Evolutionary conservation across 1,140 invertebrate genomes (phyloP), one percentile per base, ranked within the genome.

Genomic region (Armadillidium nasatum): DNA sequence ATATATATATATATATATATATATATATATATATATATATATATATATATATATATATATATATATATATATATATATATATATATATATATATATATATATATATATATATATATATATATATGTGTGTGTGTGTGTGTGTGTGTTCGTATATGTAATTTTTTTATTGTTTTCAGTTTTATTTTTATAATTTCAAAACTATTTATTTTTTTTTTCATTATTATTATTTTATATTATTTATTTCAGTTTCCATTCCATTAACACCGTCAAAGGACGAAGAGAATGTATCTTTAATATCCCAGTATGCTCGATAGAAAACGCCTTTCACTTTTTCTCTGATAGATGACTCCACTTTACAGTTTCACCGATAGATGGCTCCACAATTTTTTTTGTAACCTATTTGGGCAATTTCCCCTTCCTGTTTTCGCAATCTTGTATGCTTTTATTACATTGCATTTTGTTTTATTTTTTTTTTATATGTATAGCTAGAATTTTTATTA

Each of bases 1-100:
- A 60, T 60, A 60, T 60, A 60, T 60, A 60, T 60, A 60, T 60
- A 60, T 60, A 60, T 60, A 60, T 60, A 60, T 60, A 60, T 60
- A 60, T 60, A 60, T 60, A 60, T 60, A 60, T 60, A 60, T 60
- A 60, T 60, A 15, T 60, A 19, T 19, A 19, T 15, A 19, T 60
- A 15, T 60, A 60, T 60, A 19, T 15, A 4, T 4, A 15, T 15
- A 19, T 60, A 60, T 60, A 60, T 60, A 15, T 60, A 60, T 60
- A 60, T 15, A 60, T 15, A 60, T 19, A 60, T 60, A 60, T 13
- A 15, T 13, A 13, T 19, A 60, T 60, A 60, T 60, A 60, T 60
- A 60, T 60, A 60, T 60, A 60, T 60, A 60, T 60, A 60, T 60
- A 60, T 60, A 60, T 60, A 60, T 60, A 60, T 60, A 60, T 60